These are phyloP conservation scores for Anastrepha ludens DNA, from an alignment of 1,140 invertebrate species.

Conservation along the genomic window DNA sequence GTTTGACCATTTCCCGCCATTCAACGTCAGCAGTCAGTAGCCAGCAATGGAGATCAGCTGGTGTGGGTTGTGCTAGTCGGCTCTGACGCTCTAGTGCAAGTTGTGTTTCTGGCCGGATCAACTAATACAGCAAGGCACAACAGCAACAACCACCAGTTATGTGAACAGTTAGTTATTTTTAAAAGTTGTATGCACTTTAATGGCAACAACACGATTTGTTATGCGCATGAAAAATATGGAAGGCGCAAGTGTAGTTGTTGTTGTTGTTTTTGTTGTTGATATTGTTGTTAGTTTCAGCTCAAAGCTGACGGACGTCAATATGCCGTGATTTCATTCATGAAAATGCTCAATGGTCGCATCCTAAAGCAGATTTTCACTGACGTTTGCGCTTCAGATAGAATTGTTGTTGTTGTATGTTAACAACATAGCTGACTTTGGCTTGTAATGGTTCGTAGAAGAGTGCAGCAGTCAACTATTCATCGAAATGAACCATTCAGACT, in stretches of 20 bases:
- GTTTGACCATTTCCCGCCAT: slow-evolving; percentile 42
- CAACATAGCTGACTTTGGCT: background rate
- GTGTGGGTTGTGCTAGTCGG: slow-evolving; percentile 13
- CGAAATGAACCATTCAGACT: too few relatives aligned
- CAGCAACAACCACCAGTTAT: background rate
- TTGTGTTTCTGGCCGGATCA: background rate
- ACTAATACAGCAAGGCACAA: background rate
- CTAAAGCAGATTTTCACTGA: slow-evolving; percentile 19
- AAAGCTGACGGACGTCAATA: background rate
- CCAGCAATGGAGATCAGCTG: background rate
- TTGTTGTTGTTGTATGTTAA: background rate
- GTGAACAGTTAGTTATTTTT: background rate
- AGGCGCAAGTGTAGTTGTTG: background rate
- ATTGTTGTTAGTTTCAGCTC: background rate
- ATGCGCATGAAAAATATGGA: background rate
- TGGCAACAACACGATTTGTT: slow-evolving; percentile 43
- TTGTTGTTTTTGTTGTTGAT: background rate
- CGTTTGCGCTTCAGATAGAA: background rate
- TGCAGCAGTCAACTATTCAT: too few relatives aligned
- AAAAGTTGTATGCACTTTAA: slow-evolving; percentile 45
- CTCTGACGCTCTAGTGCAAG: background rate
- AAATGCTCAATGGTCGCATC: background rate
- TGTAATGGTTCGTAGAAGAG: too few relatives aligned
- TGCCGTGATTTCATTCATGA: slow-evolving; percentile 38
- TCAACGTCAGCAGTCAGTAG: background rate